Conservation (phyloP, 1,140 invertebrate genomes). For the Gerris buenoi region DNA sequence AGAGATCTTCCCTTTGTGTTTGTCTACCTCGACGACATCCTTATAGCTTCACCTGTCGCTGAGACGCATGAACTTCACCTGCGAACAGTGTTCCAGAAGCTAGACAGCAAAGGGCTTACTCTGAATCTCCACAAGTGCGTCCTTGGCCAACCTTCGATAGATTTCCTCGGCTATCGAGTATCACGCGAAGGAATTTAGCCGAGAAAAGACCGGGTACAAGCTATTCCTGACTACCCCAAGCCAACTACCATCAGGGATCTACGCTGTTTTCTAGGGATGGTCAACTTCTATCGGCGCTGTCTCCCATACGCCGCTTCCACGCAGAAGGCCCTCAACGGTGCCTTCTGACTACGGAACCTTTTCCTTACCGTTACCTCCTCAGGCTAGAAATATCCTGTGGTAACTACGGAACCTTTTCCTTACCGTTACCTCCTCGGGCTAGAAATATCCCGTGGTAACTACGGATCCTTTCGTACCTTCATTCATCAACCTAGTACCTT, state of each 20-base stretch:
- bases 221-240: constrained; percentile 13
- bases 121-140: constrained; percentile 25
- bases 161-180: constrained; percentile 26
- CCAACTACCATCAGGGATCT: constrained; percentile 14
- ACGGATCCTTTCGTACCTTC: too few species aligned
- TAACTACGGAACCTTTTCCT: too few species aligned
- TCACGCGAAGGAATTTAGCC: constrained; percentile 23
- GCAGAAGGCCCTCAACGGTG: not conserved
- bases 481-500: too few species aligned
- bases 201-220: constrained; percentile 19
- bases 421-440: too few species aligned
- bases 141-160: constrained; percentile 21
- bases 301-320: not conserved
- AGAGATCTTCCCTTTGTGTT: constrained; percentile 26
- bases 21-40: not conserved
- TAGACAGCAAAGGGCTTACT: constrained; percentile 22
- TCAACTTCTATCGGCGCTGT: not conserved
- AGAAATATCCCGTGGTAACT: too few species aligned
- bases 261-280: constrained; percentile 14
- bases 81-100: constrained; percentile 18
- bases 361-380: too few species aligned
- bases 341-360: too few species aligned
- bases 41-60: constrained; percentile 11
- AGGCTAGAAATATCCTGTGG: too few species aligned
- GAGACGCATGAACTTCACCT: constrained; percentile 22